Evolutionary conservation across 2,888 invertebrate genomes (phyloP).

Genomic region (Agrotis puta): DNA sequence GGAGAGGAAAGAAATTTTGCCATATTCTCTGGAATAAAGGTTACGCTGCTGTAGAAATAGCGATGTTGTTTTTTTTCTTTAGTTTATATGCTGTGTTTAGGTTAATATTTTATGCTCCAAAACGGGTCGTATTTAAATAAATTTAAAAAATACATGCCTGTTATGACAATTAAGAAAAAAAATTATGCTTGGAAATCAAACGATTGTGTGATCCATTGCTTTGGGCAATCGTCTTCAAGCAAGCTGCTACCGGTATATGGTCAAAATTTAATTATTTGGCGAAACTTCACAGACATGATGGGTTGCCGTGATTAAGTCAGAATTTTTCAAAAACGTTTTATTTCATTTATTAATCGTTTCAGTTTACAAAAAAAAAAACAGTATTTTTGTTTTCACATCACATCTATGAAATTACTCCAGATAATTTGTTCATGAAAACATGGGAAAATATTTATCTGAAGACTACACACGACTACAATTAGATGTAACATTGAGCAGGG

Average conservation of each 20-base stretch:
- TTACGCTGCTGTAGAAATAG: conserved; percentile 21
- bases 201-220: neutral
- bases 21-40: neutral
- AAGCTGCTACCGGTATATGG: too few species aligned
- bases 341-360: neutral
- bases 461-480: conserved; percentile 41
- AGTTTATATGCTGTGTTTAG: neutral
- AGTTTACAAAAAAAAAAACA: neutral
- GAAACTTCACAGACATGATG: conserved; percentile 2
- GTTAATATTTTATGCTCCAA: neutral
- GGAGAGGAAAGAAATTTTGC: neutral
- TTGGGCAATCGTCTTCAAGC: neutral
- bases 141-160: neutral
- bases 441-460: neutral
- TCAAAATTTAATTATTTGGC: neutral
- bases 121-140: neutral
- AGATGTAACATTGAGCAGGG: conserved; percentile 39
- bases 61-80: conserved; percentile 16
- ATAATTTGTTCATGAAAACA: conserved; percentile 1
- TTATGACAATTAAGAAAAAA: neutral
- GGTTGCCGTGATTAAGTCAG: neutral
- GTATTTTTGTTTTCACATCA: neutral
- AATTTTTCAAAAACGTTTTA: neutral
- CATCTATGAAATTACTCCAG: neutral
- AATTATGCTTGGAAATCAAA: neutral